Conservation (phyloP, 2,888 invertebrate genomes). For the Geophilus truncorum region DNA sequence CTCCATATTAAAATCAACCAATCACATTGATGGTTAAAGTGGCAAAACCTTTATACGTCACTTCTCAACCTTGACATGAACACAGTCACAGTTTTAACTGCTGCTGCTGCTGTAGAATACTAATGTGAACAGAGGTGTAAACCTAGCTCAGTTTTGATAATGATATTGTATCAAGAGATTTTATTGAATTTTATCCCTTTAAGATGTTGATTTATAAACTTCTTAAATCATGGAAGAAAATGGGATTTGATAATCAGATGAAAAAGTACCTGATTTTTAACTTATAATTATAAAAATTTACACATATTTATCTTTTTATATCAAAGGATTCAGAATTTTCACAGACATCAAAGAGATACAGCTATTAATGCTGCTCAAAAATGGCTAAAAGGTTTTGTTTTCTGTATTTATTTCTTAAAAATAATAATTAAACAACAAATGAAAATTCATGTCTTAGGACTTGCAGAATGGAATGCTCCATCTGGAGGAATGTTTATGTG, state of each 20-base stretch:
- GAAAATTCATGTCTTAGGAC: constrained; percentile 49
- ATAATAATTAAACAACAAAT: too few species aligned
- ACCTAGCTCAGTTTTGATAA: too few species aligned
- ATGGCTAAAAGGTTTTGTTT: constrained; percentile 58
- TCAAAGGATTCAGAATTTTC: constrained; percentile 59
- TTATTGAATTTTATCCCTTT: constrained; percentile 41
- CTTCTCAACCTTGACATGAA: too few species aligned
- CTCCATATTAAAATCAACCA: too few species aligned
- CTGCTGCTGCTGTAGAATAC: too few species aligned
- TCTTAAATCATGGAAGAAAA: constrained; percentile 57
- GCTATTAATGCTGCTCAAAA: constrained; percentile 58
- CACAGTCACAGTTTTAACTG: too few species aligned
- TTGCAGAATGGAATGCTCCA: constrained; percentile 63
- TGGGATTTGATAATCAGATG: constrained; percentile 59
- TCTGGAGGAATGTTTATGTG: constrained; percentile 73
- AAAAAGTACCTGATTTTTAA: constrained; percentile 40
- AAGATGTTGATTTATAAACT: constrained; percentile 58
- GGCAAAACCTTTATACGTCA: too few species aligned
- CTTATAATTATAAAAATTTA: not conserved
- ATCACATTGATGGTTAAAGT: too few species aligned
- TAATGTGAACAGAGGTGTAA: too few species aligned
- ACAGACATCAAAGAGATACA: constrained; percentile 59
- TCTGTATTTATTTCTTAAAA: too few species aligned
- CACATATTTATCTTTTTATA: not conserved
- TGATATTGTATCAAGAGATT: too few species aligned